Evolutionary conservation across 2,888 invertebrate species (phyloP), one percentile per base, ranked within the genome.

Genomic region (Platycheirus albimanus): DNA sequence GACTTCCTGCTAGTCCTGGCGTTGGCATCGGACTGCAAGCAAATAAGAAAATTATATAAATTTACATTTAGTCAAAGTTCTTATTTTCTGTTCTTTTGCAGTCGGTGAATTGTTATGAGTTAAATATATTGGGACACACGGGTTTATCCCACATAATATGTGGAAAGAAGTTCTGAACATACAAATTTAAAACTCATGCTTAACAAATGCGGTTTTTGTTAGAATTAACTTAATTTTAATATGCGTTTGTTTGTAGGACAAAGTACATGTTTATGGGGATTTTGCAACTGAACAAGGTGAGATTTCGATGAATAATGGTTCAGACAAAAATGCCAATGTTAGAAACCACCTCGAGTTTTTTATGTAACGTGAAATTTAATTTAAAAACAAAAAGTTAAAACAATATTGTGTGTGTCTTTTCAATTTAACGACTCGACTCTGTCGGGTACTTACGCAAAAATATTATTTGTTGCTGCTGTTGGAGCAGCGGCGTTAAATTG

Each of bases 371-470:
- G 3, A 6, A 24, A 4, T 24, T 24, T 4, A 3, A 33, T 33
- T 6, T 33, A 33, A 3, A 41, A 41, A 15, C 5, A 7, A 13
- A 63, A 64, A 77, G 56, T 58, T 30, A 78, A 78, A 78, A 66
- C 64, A 64, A 49, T 41, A n/a, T 52, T 33, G 17, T 30, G 11
- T 30, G 33, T 52, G 43, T 17, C 28, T 5, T 58, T 28, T 70
- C n/a, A 61, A 56, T 58, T 64, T 69, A 64, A 67, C 66, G 61
- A 66, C 76, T 61, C 43, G 17, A 28, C 28, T 13, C n/a, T 17
- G 43, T 58, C 38, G 56, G 47, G 79, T 91, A 91, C 90, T 91
- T 91, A 91, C 90, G 90, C 91, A 86, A 91, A 91, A 86, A 90
- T 89, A 88, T 91, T 91, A 87, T 87, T 88, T 85, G 87, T 83